Conservation (phyloP, 2,797 vertebrate genomes). For the Gouania willdenowi region DNA sequence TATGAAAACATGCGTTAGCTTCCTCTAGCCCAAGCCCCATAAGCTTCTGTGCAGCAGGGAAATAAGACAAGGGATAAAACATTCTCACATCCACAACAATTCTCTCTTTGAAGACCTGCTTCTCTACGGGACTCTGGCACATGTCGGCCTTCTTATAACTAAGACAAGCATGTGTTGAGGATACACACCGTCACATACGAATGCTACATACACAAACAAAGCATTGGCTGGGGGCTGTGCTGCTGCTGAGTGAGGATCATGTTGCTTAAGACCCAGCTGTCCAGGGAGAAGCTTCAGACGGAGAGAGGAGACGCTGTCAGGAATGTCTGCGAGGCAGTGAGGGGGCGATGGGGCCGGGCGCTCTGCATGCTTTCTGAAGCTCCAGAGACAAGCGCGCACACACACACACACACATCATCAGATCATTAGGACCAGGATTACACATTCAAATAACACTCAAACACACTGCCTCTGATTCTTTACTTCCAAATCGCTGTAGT, state of each 20-base stretch:
- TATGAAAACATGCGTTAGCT: no score
- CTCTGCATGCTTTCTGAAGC: slow-evolving; percentile 21
- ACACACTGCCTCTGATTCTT: no score
- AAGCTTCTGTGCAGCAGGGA: no score
- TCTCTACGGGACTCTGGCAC: slow-evolving; percentile 49
- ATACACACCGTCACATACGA: slow-evolving; percentile 27
- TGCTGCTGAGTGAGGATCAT: slow-evolving; percentile 46
- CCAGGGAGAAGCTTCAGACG: slow-evolving; percentile 44
- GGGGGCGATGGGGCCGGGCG: slow-evolving; percentile 29
- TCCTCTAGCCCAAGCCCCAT: no score
- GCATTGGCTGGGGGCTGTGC: slow-evolving; percentile 15
- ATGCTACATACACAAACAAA: slow-evolving; percentile 29
- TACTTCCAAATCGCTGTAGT: no score
- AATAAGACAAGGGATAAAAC: no score
- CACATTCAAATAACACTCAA: no score
- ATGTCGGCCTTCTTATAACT: slow-evolving; percentile 52
- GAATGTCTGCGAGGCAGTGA: slow-evolving; percentile 59
- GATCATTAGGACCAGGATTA: no score
- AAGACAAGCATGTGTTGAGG: slow-evolving; percentile 25
- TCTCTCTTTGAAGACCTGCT: slow-evolving; percentile 22
- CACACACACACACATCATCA: slow-evolving; percentile 1
- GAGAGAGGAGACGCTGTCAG: slow-evolving; percentile 59
- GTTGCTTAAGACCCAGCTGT: slow-evolving; percentile 69
- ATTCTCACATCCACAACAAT: no score
- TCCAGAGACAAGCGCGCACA: slow-evolving; percentile 4